phyloP scores from a whole-genome alignment of 35 echinoderm and acorn worm genomes.

The Apostichopus japonicus region DNA sequence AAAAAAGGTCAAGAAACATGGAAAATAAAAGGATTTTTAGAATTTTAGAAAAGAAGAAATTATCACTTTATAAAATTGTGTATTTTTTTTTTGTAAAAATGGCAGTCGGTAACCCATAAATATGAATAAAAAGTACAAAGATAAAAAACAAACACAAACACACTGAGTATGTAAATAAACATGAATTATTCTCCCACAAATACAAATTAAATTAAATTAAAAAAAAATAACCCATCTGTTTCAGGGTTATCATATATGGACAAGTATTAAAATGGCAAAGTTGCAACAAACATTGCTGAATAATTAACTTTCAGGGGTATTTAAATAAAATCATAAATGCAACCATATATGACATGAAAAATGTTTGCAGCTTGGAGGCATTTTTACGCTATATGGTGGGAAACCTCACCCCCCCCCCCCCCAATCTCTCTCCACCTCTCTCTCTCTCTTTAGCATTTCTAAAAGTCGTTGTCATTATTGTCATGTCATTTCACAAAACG shows the following conservation, averaged over 20 bases:
- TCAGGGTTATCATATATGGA: neutral
- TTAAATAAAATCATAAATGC: too few relatives aligned
- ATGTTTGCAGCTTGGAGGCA: too few relatives aligned
- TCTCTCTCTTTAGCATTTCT: too few relatives aligned
- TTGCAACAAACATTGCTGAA: too few relatives aligned
- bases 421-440: too few relatives aligned
- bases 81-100: neutral
- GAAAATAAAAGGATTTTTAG: neutral
- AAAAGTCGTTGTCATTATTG: too few relatives aligned
- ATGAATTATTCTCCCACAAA: neutral
- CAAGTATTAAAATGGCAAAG: too few relatives aligned
- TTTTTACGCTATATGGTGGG: too few relatives aligned
- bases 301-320: too few relatives aligned
- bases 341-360: too few relatives aligned
- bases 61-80: neutral
- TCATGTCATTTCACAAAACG: too few relatives aligned
- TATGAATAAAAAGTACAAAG: neutral
- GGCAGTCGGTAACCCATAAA: neutral
- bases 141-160: neutral
- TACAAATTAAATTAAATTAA: neutral
- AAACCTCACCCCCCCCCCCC: too few relatives aligned
- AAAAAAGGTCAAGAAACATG: neutral
- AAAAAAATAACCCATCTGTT: neutral
- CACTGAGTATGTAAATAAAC: neutral
- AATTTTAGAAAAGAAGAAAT: neutral